Evolutionary conservation across 2,888 invertebrate species (phyloP).

Genomic region (Macrophya annulata): DNA sequence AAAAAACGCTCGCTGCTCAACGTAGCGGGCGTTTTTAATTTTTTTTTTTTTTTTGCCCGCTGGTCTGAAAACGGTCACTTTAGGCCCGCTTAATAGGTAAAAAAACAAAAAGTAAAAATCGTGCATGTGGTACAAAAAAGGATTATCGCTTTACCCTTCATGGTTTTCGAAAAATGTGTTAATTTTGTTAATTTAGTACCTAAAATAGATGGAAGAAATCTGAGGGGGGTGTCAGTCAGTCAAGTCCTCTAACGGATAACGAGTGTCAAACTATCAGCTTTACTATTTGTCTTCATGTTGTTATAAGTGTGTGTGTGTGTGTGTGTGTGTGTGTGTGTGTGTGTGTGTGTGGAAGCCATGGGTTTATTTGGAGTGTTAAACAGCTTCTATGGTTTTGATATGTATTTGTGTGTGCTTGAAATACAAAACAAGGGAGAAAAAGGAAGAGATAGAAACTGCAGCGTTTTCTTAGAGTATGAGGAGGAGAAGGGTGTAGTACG

Average conservation of each 20-base stretch:
- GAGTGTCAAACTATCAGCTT: slow-evolving; percentile 59
- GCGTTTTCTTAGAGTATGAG: slow-evolving; percentile 38
- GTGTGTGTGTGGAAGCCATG: background rate
- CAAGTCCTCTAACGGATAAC: slow-evolving; percentile 54
- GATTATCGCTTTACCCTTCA: too few species aligned
- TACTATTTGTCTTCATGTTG: slow-evolving; percentile 74
- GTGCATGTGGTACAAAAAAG: too few species aligned
- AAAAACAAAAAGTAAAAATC: too few species aligned
- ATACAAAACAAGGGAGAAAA: slow-evolving; percentile 58
- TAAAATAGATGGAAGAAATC: background rate
- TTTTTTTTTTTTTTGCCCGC: too few species aligned
- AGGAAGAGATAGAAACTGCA: background rate
- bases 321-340: slow-evolving; percentile 30
- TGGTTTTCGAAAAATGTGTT: slow-evolving; percentile 58
- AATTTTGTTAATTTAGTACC: slow-evolving; percentile 68
- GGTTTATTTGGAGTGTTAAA: slow-evolving; percentile 4
- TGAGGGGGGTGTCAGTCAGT: slow-evolving; percentile 59
- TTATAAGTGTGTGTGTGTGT: slow-evolving; percentile 53
- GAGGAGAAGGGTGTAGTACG: slow-evolving; percentile 52
- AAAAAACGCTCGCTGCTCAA: too few species aligned
- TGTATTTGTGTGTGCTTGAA: slow-evolving; percentile 59
- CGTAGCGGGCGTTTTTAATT: too few species aligned
- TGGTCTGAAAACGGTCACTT: too few species aligned
- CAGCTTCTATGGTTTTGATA: background rate
- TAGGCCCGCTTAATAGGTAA: too few species aligned